Evolutionary conservation across 2,113 vertebrate genomes (phyloP).

Genomic region (Colius striatus): DNA sequence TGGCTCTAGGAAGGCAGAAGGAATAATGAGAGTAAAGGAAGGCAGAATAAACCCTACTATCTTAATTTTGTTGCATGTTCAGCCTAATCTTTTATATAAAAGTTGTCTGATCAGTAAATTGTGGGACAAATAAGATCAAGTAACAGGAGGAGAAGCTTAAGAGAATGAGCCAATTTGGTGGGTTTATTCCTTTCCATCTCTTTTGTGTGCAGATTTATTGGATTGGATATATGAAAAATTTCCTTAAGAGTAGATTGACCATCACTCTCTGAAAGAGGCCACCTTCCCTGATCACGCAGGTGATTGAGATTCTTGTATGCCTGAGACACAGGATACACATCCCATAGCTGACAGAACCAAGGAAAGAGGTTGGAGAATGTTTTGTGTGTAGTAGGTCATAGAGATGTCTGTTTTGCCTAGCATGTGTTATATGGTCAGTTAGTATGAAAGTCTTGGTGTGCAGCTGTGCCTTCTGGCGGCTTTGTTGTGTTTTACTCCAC

Average conservation of each 20-base stretch:
- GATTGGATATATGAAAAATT: neutral
- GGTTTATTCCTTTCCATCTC: neutral
- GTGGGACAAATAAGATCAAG: neutral
- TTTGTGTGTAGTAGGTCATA: neutral
- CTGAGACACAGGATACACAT: rapidly evolving
- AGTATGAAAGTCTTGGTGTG: neutral
- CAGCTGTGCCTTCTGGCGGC: rapidly evolving
- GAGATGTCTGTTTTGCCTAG: neutral
- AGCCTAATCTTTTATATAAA: neutral
- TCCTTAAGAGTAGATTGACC: neutral
- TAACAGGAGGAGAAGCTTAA: neutral
- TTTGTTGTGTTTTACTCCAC: neutral
- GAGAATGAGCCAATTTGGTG: neutral
- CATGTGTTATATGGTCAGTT: rapidly evolving
- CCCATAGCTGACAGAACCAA: neutral
- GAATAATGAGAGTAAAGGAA: neutral
- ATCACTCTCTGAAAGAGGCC: rapidly evolving
- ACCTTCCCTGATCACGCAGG: neutral
- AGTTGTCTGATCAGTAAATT: neutral
- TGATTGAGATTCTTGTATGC: rapidly evolving
- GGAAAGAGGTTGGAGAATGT: rapidly evolving
- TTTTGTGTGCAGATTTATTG: neutral
- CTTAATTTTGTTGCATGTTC: neutral
- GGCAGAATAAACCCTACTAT: neutral
- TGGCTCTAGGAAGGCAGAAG: neutral